phyloP scores from a whole-genome alignment of 2,888 invertebrate genomes.

The Hermodice carunculata region DNA sequence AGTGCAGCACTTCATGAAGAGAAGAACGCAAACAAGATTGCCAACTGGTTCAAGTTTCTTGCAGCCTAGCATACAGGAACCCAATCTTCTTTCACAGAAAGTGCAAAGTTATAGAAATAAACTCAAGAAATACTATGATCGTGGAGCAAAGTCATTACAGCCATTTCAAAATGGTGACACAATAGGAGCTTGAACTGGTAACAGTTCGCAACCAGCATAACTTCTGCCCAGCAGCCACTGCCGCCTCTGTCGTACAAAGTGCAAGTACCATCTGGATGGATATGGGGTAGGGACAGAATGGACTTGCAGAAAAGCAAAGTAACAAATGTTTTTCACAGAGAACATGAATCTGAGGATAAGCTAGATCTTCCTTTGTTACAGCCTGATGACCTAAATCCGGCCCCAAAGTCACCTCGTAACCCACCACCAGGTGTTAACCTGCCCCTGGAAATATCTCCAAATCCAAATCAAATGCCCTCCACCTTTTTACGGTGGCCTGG shows the following conservation, averaged over 20 bases:
- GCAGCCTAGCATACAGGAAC: neutral
- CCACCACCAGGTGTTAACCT: no score
- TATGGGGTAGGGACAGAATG: no score
- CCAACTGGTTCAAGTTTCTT: neutral
- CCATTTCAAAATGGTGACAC: neutral
- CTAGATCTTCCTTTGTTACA: no score
- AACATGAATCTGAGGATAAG: no score
- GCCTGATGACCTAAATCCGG: no score
- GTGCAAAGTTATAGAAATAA: neutral
- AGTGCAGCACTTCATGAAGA: slow-evolving; percentile 4
- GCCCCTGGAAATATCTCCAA: no score
- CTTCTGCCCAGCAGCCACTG: neutral
- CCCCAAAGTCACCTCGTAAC: no score
- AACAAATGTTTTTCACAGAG: no score
- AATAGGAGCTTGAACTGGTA: neutral
- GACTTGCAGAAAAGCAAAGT: no score
- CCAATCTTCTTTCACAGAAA: neutral
- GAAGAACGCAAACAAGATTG: neutral
- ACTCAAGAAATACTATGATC: neutral
- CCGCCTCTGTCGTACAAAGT: neutral
- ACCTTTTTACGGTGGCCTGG: no score
- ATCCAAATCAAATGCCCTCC: no score
- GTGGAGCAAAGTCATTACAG: neutral
- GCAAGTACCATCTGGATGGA: neutral
- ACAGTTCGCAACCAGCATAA: neutral